Base-by-base conservation (phyloP, 2,888 invertebrate species). In the Phyllotreta striolata region DNA sequence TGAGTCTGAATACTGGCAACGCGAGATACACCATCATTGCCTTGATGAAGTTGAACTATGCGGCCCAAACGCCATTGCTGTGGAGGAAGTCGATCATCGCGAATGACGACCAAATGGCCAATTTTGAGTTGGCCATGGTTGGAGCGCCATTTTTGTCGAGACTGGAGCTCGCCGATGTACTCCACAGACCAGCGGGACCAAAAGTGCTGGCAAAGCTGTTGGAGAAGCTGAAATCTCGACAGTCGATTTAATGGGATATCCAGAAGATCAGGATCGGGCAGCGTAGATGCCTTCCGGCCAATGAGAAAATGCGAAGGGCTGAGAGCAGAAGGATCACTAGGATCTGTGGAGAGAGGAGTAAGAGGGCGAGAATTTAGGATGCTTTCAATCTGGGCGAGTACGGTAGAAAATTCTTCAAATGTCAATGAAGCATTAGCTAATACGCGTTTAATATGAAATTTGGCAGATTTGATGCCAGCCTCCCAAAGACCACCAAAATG, bases 361-460 rank as follows among this genome's bases (percentile, higher is more conserved):
- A 79, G 56, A 3, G 77, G 78, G 39, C 78, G 51, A 1, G 75
- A 78, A 63, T 78, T 79, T 37, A 78, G 59, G 39, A 73, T 64
- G 0, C 74, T 70, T 64, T 79, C 76, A 9, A 79, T 75, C 58
- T 76, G 74, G 12, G 51, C 64, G 0, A 76, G 13, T 9, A 77
- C 10, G 1, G 77, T 78, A 13, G 54, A 39, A 55, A 77, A 67
- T 47, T 79, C 74, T 64, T 79, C 77, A 59, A 65, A 75, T n/a
- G n/a, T n/a, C n/a, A n/a, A n/a, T n/a, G n/a, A n/a, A n/a, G n/a
- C n/a, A n/a, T n/a, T n/a, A n/a, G n/a, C n/a, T n/a, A n/a, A n/a
- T n/a, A n/a, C n/a, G n/a, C n/a, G n/a, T n/a, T n/a, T n/a, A n/a
- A n/a, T n/a, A n/a, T n/a, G n/a, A n/a, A n/a, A n/a, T n/a, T n/a